Base-by-base conservation (phyloP, 2,113 vertebrate genomes). In the Gadus macrocephalus region DNA sequence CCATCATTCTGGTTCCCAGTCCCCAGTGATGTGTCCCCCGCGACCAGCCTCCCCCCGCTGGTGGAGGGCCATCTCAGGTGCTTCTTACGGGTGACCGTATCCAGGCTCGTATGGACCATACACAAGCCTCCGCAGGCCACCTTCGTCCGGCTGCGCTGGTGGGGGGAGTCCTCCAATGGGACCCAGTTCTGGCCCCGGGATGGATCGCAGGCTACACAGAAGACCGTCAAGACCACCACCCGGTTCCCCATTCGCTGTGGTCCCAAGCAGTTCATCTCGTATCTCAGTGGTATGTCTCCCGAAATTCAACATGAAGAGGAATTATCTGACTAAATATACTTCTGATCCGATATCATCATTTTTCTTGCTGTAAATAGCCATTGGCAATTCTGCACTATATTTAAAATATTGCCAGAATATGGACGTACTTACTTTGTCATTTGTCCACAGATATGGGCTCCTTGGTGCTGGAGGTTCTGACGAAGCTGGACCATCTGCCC, bases 61-160 rank as follows among this genome's bases (percentile, higher is more conserved):
- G 96, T 98, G 0, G 94, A 93, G 84, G 97, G 96, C 2, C 95
- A 94, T 66, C 81, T 94, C 25, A 93, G 93, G 70, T 96, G 95
- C 78, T 95, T 97, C 80, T 91, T 98, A 27, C 89, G 89, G 58
- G 92, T 96, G 80, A 93, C 91, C 0, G 59, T 99, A 67, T 87
- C 90, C 83, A 88, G 91, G 42, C 25, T 96, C 3, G 4, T 93
- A 1, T 98, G 97, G 97, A 93, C 87, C 0, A 77, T 88, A 20
- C 74, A 89, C 53, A 94, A 91, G 53, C 93, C 94, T 17, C 91
- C 84, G 0, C 58, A 82, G 16, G 67, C 78, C 25, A 80, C 89
- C 1, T 84, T 93, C 7, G 82, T 98, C 65, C 89, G 94, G 73
- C 83, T 98, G 66, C 92, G 95, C 17, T 98, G 97, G 96, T 98